These are phyloP conservation scores for Bombus impatiens DNA, from an alignment of 1,140 invertebrate genomes.

Conservation along the genomic window DNA sequence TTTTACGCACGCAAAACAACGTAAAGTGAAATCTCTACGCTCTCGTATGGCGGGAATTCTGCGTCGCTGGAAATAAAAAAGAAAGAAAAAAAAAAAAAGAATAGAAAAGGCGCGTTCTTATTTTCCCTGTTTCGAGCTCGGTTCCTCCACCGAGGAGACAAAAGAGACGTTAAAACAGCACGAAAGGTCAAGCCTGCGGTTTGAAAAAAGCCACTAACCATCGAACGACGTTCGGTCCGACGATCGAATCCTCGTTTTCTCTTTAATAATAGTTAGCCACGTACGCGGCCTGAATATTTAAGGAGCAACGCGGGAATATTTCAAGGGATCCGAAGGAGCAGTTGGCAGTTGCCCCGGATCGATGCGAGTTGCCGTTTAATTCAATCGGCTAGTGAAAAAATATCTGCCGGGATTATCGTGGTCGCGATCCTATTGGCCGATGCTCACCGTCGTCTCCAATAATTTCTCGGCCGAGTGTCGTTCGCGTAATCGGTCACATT, in stretches of 20 bases:
- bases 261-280: constrained; percentile 34
- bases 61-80: not conserved
- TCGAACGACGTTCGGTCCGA: not conserved
- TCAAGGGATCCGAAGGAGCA: not conserved
- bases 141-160: not conserved
- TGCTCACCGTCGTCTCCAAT: not conserved
- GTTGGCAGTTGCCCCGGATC: constrained; percentile 39
- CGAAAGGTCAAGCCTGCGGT: not conserved
- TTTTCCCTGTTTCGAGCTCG: not conserved
- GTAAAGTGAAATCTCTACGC: not conserved
- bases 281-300: constrained; percentile 37
- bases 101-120: not conserved
- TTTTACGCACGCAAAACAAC: not conserved
- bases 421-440: not conserved
- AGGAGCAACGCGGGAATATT: not conserved
- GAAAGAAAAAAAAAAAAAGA: not conserved
- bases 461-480: too few relatives aligned
- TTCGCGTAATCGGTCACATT: too few relatives aligned
- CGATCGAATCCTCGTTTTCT: constrained; percentile 21
- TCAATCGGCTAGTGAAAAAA: constrained; percentile 24
- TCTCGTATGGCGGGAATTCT: not conserved
- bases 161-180: not conserved
- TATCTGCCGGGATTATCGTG: constrained; percentile 1
- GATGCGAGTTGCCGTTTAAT: constrained; percentile 16
- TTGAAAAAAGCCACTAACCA: not conserved